A percentile compares a stretch with the other conserved stretches of the same genome.
phyloP scores from a whole-genome alignment of 2,888 invertebrate genomes.

The Dasysyrphus tricinctus region DNA sequence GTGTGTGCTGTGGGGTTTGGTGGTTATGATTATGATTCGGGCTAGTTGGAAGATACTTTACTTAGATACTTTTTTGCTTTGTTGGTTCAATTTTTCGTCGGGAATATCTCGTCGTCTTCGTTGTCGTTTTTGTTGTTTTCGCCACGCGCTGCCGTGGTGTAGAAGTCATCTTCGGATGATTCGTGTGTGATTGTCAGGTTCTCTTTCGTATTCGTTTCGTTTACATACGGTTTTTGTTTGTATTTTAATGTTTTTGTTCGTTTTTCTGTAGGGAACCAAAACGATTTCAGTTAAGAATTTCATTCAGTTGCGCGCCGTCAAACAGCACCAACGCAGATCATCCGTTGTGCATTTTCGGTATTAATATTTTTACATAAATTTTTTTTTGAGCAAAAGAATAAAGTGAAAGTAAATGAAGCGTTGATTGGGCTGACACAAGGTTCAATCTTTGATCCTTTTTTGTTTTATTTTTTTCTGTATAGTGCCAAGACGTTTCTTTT shows the following conservation, averaged over 20 bases:
- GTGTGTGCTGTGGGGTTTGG: constrained; percentile 33
- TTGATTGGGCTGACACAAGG: constrained; percentile 33
- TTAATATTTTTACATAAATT: not conserved
- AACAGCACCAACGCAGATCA: constrained; percentile 82
- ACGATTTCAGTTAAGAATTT: constrained; percentile 76
- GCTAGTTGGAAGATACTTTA: constrained; percentile 59
- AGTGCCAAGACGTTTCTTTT: constrained; percentile 1
- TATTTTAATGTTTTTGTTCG: constrained; percentile 64
- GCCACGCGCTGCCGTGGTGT: constrained; percentile 54
- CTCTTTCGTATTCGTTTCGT: constrained; percentile 71
- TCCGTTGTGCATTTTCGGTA: constrained; percentile 78
- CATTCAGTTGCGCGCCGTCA: constrained; percentile 84
- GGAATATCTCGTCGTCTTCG: constrained; percentile 56
- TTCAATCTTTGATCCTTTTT: constrained; percentile 65
- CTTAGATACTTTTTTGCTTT: constrained; percentile 63
- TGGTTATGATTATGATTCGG: constrained; percentile 50
- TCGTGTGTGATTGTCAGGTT: constrained; percentile 50
- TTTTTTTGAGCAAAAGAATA: constrained; percentile 25
- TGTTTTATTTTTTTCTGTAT: not conserved
- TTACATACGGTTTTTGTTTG: constrained; percentile 57
- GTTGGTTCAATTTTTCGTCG: constrained; percentile 60
- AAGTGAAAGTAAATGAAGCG: constrained; percentile 57
- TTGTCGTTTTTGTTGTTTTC: constrained; percentile 35
- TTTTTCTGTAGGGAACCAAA: constrained; percentile 68
- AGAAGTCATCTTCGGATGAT: constrained; percentile 43